Evolutionary conservation across 2,797 vertebrate genomes (phyloP).

Genomic region (Eulemur albifrons): DNA sequence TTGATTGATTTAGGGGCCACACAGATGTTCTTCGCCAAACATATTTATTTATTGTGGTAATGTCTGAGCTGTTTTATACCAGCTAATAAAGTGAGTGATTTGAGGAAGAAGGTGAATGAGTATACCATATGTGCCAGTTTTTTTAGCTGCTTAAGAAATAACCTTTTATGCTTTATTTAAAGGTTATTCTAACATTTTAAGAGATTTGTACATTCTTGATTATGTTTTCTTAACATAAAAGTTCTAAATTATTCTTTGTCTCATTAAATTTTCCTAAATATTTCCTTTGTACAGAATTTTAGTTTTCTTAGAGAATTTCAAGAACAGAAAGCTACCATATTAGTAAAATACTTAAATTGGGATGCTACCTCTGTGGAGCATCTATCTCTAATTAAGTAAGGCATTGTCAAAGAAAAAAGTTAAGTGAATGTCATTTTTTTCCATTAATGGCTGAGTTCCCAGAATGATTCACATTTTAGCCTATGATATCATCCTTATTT

Average conservation of each 20-base stretch:
- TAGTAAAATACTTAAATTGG: neutral
- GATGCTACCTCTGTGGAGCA: neutral
- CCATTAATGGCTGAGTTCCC: slow-evolving; percentile 65
- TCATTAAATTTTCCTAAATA: slow-evolving; percentile 39
- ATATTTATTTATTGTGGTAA: slow-evolving; percentile 85
- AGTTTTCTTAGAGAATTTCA: slow-evolving; percentile 32
- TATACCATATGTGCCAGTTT: slow-evolving; percentile 82
- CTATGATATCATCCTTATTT: slow-evolving; percentile 73
- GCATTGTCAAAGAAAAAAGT: slow-evolving; percentile 45
- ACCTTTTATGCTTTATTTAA: slow-evolving; percentile 73
- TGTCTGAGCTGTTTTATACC: slow-evolving; percentile 82
- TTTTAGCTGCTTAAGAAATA: slow-evolving; percentile 77
- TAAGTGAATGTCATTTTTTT: slow-evolving; percentile 51
- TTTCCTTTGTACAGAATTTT: slow-evolving; percentile 28
- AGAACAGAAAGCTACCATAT: neutral
- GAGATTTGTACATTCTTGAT: slow-evolving; percentile 65
- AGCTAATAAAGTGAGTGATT: slow-evolving; percentile 84
- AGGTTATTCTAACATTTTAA: slow-evolving; percentile 78
- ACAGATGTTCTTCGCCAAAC: slow-evolving; percentile 77
- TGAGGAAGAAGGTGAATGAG: slow-evolving; percentile 83
- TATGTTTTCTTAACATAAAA: slow-evolving; percentile 56
- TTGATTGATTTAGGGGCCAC: slow-evolving; percentile 78
- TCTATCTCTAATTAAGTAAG: slow-evolving; percentile 49
- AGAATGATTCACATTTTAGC: slow-evolving; percentile 69
- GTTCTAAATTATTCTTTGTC: slow-evolving; percentile 21